Evolutionary conservation across 2,888 invertebrate species (phyloP).

Genomic region (Microctonus hyperodae): DNA sequence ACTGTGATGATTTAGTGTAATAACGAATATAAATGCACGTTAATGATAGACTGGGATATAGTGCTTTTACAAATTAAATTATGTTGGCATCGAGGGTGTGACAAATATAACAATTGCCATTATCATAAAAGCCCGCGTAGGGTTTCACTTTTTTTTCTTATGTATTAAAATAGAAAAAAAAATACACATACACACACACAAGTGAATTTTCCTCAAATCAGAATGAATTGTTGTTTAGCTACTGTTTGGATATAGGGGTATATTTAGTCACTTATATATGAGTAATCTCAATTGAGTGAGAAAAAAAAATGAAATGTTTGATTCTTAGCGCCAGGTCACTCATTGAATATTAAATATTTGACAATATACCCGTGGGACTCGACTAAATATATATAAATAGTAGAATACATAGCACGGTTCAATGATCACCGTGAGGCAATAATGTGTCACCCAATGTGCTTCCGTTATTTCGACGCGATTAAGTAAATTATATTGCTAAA

Average conservation of each 20-base stretch:
- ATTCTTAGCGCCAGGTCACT: constrained; percentile 18
- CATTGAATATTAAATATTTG: constrained; percentile 34
- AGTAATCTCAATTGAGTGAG: constrained; percentile 7
- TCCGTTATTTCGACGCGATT: constrained; percentile 39
- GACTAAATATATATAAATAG: not conserved
- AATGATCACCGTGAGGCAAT: not conserved
- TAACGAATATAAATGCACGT: not conserved
- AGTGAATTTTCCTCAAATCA: not conserved
- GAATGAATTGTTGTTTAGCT: not conserved
- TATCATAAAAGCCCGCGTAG: not conserved
- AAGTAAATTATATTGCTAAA: constrained; percentile 53
- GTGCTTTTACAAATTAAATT: not conserved
- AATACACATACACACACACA: not conserved
- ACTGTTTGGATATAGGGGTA: constrained; percentile 28
- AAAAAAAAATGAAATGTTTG: constrained; percentile 10
- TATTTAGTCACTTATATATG: constrained; percentile 25
- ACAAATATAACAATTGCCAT: not conserved
- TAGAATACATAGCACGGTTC: not conserved
- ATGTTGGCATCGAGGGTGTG: not conserved
- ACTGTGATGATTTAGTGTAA: not conserved
- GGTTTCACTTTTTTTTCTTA: not conserved
- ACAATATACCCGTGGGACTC: constrained; percentile 57
- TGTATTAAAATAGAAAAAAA: not conserved
- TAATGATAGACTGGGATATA: not conserved
- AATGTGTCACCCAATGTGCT: constrained; percentile 26